phyloP scores from a whole-genome alignment of 2,888 invertebrate species.

The Amblyteles armatorius region DNA sequence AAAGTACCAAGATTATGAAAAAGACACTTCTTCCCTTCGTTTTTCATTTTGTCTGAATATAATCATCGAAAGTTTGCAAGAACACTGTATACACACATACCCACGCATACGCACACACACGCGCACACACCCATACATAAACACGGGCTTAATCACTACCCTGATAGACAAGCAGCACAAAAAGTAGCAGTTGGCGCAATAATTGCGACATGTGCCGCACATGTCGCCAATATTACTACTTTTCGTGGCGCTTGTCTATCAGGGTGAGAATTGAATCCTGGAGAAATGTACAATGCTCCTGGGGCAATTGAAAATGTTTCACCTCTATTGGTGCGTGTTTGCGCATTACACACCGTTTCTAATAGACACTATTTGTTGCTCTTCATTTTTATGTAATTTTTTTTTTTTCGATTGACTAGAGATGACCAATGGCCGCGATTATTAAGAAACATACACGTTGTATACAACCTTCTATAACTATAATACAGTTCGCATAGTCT shows the following conservation, averaged over 20 bases:
- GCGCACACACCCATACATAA: not conserved
- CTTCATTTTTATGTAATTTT: not conserved
- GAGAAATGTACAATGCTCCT: slow-evolving; percentile 49
- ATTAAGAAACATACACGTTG: slow-evolving; percentile 43
- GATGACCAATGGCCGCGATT: slow-evolving; percentile 56
- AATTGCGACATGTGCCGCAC: no score
- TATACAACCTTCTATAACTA: slow-evolving; percentile 36
- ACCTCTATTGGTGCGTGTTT: slow-evolving; percentile 22
- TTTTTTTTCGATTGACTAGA: slow-evolving; percentile 59
- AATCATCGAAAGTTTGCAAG: slow-evolving; percentile 44
- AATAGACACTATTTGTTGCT: slow-evolving; percentile 32
- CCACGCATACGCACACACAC: slow-evolving; percentile 5
- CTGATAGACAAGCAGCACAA: no score
- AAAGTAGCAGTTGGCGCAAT: no score
- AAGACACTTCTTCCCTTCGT: slow-evolving; percentile 21
- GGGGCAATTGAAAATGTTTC: slow-evolving; percentile 36
- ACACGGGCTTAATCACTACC: slow-evolving; percentile 46
- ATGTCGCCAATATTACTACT: no score
- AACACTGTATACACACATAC: slow-evolving; percentile 1
- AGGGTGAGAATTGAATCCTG: slow-evolving; percentile 43
- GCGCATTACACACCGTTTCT: slow-evolving; percentile 34
- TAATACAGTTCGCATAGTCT: slow-evolving; percentile 33
- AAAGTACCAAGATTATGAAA: slow-evolving; percentile 43
- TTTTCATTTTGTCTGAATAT: slow-evolving; percentile 3
- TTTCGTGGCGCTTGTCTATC: no score